Evolutionary conservation across 1,140 invertebrate species (phyloP).

Genomic region (Drepana arcuata): DNA sequence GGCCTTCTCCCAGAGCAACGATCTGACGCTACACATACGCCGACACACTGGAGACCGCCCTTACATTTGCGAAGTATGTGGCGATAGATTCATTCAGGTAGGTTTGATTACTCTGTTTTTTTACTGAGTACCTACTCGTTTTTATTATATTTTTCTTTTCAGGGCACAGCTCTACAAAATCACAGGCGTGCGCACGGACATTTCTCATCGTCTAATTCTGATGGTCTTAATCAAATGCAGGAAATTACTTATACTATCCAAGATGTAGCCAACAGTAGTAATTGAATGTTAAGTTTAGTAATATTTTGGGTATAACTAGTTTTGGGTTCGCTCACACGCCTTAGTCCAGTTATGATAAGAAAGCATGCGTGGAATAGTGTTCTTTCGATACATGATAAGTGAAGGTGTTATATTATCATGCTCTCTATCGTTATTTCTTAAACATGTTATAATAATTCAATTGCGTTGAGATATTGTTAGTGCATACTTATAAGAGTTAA

Average conservation of each 20-base stretch:
- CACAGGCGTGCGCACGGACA: constrained; percentile 45
- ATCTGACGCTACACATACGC: constrained; percentile 71
- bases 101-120: neutral
- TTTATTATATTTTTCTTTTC: constrained; percentile 12
- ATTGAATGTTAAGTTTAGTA: too few species aligned
- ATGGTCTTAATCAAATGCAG: constrained; percentile 7
- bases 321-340: too few species aligned
- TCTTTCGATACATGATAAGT: too few species aligned
- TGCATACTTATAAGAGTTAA: too few species aligned
- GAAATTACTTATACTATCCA: constrained; percentile 15
- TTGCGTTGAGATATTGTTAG: too few species aligned
- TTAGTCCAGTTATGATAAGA: too few species aligned
- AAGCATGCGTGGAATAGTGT: too few species aligned
- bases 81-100: constrained; percentile 62
- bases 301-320: too few species aligned
- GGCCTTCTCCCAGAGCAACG: constrained; percentile 74
- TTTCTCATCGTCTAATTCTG: constrained; percentile 19
- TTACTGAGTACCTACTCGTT: neutral
- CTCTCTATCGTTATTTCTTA: too few species aligned
- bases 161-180: constrained; percentile 50
- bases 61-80: constrained; percentile 65
- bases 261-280: constrained; percentile 7
- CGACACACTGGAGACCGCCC: constrained; percentile 73
- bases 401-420: too few species aligned
- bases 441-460: too few species aligned